Evolutionary conservation across 2,888 invertebrate genomes (phyloP), one percentile per base, ranked within the genome.

Genomic region (Belgica antarctica): DNA sequence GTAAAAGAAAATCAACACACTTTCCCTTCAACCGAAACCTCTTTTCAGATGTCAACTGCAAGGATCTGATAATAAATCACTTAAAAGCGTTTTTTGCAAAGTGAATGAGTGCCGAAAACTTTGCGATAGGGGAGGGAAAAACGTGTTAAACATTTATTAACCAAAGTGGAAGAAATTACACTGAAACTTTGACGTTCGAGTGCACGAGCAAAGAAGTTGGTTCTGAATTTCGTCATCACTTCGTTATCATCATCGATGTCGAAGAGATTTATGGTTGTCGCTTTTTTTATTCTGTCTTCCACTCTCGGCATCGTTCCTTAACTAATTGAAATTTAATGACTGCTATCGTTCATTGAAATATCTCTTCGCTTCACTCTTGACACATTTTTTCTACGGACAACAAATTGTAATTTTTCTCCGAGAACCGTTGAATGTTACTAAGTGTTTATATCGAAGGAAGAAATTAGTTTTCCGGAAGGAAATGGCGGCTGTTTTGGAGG

Each of bases 251-350:
- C 15, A 46, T 46, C 46, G 15, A 7, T n/a, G 46, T n/a, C 46
- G 15, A 3, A 17, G 24, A 52, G 19, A 52, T 52, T 52, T 52
- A 52, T 52, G 12, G 24, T 52, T 24, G 24, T 46, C 59, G 25
- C 59, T 4, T n/a, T n/a, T n/a, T n/a, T n/a, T n/a, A n/a, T n/a
- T n/a, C n/a, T n/a, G n/a, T n/a, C n/a, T n/a, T n/a, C n/a, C n/a
- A n/a, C n/a, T n/a, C n/a, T 27, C 59, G 2, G 2, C 22, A n/a
- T n/a, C n/a, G n/a, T 7, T 27, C 57, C 15, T 27, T 10, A 68
- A 68, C 68, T 68, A 68, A 68, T 68, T 68, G 68, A 68, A 68
- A 68, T 68, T 68, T 68, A 68, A 68, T 68, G 68, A 68, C 68
- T 59, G 59, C 25, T 3, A 59, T 59, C 59, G 8, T 19, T 59